phyloP scores from a whole-genome alignment of 2,797 vertebrate genomes.

The Takifugu ocellatus region DNA sequence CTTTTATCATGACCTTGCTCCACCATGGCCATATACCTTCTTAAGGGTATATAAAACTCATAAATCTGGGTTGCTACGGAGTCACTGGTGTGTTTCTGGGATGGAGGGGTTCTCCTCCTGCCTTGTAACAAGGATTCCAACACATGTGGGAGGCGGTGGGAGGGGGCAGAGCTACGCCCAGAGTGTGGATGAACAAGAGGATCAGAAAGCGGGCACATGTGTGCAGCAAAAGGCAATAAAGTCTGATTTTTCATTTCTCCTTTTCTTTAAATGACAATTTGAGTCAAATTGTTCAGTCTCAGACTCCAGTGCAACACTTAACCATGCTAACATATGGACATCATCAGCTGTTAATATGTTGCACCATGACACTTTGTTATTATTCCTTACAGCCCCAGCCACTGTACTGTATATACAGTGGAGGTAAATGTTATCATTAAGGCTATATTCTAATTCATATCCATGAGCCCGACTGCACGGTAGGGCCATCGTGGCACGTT shows the following conservation, averaged over 20 bases:
- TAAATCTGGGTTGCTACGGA: constrained; percentile 82
- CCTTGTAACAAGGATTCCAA: constrained; percentile 58
- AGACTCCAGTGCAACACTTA: constrained; percentile 45
- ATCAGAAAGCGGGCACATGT: constrained; percentile 3
- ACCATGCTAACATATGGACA: constrained; percentile 75
- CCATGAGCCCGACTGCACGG: constrained; percentile 69
- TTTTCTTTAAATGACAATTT: constrained; percentile 5
- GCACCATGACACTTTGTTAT: constrained; percentile 76
- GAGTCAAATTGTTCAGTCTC: constrained; percentile 3
- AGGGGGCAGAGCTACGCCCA: constrained; percentile 1
- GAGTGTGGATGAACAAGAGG: not conserved
- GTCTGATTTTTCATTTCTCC: no score
- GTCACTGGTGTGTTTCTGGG: constrained; percentile 55
- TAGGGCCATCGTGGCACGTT: constrained; percentile 62
- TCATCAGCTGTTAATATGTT: constrained; percentile 80
- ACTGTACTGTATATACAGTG: constrained; percentile 78
- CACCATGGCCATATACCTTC: constrained; percentile 83
- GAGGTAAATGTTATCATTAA: constrained; percentile 83
- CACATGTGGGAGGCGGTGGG: constrained; percentile 33
- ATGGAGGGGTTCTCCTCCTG: constrained; percentile 47
- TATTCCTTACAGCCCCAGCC: constrained; percentile 77
- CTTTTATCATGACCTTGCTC: constrained; percentile 87
- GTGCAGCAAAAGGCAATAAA: no score
- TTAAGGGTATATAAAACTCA: constrained; percentile 84
- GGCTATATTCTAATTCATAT: constrained; percentile 78